Evolutionary conservation across 2,888 invertebrate species (phyloP), one percentile per base, ranked within the genome.

Genomic region (Lagria hirta): DNA sequence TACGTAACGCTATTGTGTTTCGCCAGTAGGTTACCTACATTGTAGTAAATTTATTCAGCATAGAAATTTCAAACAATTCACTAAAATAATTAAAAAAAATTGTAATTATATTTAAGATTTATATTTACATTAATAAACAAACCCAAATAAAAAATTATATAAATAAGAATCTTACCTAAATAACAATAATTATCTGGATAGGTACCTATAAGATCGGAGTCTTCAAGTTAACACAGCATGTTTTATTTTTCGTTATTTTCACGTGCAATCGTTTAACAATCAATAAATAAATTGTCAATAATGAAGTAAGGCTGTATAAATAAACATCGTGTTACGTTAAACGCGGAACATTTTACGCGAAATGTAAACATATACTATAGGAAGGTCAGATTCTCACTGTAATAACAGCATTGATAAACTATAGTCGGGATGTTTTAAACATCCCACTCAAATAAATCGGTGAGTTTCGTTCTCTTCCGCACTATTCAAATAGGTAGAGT

Each of bases 401-500:
- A 21, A 34, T 15, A 17, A 34, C 26, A 16, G 7, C 7, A 20
- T 10, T 28, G 13, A 22, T 36, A 17, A 11, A 8, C 3, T 7
- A 13, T 6, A n/a, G 40, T 24, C 33, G 21, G 27, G 21, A 42
- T 34, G 33, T 33, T 42, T 42, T 33, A 21, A 34, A 42, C 42
- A 22, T 42, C 42, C 42, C 42, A 42, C 42, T 42, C 34, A 42
- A 42, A 42, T 10, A 10, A n/a, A 18, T 42, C 42, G 42, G 42
- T 13, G 5, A 3, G 17, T 3, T 26, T 42, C 42, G 42, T 14
- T 12, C 6, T 2, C 7, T 33, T 42, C 18, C 42, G 33, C 4
- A n/a, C 34, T 16, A 24, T 32, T 27, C 34, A 21, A 27, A 26
- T 34, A 40, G n/a, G n/a, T n/a, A n/a, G n/a, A n/a, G n/a, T n/a